Percentiles rank a stretch among this genome's conserved stretches.
Conservation (phyloP, 2,888 invertebrate genomes). For the Tenodera sinensis region DNA sequence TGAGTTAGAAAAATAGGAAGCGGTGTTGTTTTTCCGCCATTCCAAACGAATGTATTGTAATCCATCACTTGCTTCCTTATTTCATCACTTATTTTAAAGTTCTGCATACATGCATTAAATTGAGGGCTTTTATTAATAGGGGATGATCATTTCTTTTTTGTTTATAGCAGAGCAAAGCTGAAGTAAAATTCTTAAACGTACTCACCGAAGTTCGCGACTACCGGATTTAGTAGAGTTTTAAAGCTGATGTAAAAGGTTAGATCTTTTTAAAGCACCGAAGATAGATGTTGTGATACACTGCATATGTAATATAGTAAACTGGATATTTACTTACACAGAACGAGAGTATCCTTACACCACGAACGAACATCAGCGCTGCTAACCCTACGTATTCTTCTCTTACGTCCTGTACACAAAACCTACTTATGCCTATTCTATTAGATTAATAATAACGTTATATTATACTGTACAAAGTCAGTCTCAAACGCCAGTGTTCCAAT, state of each 20-base stretch:
- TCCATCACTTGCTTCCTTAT: no score
- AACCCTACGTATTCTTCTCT: not conserved
- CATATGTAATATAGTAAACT: not conserved
- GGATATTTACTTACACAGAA: not conserved
- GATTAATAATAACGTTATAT: not conserved
- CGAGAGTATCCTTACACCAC: not conserved
- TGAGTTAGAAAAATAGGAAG: no score
- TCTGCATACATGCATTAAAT: no score
- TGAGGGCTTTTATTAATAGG: no score
- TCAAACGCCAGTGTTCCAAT: constrained; percentile 1
- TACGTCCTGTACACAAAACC: not conserved
- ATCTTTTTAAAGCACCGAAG: not conserved
- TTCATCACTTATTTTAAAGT: no score
- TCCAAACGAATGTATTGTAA: no score
- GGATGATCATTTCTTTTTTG: no score
- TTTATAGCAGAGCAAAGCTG: no score
- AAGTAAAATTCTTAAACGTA: not conserved
- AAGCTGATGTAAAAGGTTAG: not conserved
- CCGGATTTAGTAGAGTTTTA: not conserved
- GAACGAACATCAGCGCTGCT: not conserved
- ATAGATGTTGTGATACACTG: not conserved
- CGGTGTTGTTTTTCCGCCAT: no score
- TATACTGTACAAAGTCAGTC: constrained; percentile 14
- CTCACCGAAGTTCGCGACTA: not conserved
- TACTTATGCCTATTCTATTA: not conserved